A percentile compares a stretch with the other conserved stretches of the same genome.
Conservation (phyloP, 1,140 invertebrate genomes). For the Branchinecta lynchi region DNA sequence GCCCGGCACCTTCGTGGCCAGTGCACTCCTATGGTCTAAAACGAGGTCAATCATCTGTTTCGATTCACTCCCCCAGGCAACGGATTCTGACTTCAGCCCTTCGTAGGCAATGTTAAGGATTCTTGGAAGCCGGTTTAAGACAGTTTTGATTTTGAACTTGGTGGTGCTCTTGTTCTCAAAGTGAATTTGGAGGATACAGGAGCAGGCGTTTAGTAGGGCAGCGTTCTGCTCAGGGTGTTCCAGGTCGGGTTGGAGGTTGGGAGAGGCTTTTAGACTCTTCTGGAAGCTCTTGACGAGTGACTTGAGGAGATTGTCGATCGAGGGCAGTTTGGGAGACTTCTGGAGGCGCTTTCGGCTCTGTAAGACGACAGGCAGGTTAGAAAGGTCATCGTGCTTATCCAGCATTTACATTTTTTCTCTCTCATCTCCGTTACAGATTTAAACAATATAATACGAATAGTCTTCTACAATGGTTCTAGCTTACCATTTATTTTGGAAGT, state of each 20-base stretch:
- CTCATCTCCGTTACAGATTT: no score
- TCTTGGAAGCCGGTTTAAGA: conserved; percentile 6
- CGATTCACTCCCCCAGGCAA: neutral
- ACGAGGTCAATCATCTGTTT: neutral
- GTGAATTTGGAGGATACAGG: neutral
- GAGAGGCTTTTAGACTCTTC: neutral
- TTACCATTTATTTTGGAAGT: no score
- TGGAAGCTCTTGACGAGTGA: neutral
- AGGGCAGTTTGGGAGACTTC: neutral
- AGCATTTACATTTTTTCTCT: no score
- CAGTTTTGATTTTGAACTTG: neutral
- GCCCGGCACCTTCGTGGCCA: neutral
- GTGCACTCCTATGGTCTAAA: neutral
- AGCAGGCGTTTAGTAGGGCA: neutral
- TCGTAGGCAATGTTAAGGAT: neutral
- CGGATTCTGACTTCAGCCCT: neutral
- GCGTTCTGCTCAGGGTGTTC: neutral
- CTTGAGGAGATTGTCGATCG: neutral
- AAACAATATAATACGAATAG: no score
- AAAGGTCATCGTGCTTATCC: no score
- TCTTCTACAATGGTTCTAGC: no score
- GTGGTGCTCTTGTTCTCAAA: neutral
- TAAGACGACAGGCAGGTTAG: neutral
- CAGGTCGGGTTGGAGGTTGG: neutral
- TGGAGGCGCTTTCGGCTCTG: neutral